These are phyloP conservation scores for Papilio machaon DNA, from an alignment of 1,140 invertebrate species.

Conservation along the genomic window DNA sequence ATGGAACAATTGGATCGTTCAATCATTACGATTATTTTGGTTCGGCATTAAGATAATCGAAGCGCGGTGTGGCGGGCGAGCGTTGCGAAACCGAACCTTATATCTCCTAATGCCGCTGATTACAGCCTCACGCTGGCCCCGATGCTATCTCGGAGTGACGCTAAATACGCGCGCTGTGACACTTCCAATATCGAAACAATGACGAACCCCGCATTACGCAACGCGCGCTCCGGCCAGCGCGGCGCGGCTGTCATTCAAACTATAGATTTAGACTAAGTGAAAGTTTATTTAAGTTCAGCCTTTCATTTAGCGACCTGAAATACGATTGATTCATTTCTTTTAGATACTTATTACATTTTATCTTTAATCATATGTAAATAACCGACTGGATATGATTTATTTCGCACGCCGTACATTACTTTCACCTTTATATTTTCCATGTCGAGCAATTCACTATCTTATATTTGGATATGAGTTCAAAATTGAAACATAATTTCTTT, in stretches of 20 bases:
- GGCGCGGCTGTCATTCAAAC: conserved; percentile 63
- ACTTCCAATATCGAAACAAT: conserved; percentile 79
- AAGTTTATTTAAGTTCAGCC: conserved; percentile 62
- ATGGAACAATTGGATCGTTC: conserved; percentile 32
- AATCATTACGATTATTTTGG: conserved; percentile 31
- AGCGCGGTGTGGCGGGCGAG: not conserved
- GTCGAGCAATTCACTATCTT: not conserved
- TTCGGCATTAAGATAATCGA: conserved; percentile 33
- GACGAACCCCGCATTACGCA: conserved; percentile 71
- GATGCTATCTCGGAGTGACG: conserved; percentile 80
- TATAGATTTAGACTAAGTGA: conserved; percentile 70
- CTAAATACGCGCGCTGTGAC: conserved; percentile 77
- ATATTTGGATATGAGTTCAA: not conserved
- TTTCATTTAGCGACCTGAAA: conserved; percentile 37
- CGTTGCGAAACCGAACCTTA: conserved; percentile 62
- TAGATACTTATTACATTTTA: conserved; percentile 28
- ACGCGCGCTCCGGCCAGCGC: conserved; percentile 69
- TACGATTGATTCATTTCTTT: conserved; percentile 37
- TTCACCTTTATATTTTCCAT: conserved; percentile 27
- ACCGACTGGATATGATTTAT: conserved; percentile 24
- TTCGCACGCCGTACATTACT: not conserved
- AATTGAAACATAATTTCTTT: not conserved
- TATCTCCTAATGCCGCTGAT: conserved; percentile 65
- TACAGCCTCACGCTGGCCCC: conserved; percentile 59
- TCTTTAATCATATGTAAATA: conserved; percentile 34